phyloP scores from a whole-genome alignment of 2,797 vertebrate genomes.

The Pampus argenteus region DNA sequence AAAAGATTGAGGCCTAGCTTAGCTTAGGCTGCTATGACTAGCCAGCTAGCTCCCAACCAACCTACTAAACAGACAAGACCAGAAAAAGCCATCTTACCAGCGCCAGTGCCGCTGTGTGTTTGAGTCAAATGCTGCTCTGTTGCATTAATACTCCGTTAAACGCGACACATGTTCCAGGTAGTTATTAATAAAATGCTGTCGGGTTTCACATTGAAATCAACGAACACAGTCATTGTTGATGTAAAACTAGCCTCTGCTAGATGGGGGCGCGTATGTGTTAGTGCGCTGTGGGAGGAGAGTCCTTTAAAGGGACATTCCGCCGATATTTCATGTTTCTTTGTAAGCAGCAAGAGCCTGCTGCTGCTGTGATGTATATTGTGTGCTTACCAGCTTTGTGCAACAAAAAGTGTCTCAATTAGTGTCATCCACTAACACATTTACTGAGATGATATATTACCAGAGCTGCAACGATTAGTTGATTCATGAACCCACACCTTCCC shows the following conservation, averaged over 20 bases:
- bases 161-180: conserved; percentile 11
- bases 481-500: too few species aligned
- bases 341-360: too few species aligned
- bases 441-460: too few species aligned
- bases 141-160: conserved; percentile 25
- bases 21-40: conserved; percentile 73
- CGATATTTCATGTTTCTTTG: neutral
- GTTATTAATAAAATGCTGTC: conserved; percentile 24
- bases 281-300: conserved; percentile 71
- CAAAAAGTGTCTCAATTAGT: too few species aligned
- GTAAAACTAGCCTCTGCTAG: conserved; percentile 60
- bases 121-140: conserved; percentile 3
- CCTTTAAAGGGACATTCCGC: conserved; percentile 72
- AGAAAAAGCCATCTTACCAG: conserved; percentile 59
- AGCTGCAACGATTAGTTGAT: too few species aligned
- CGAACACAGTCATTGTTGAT: conserved; percentile 80
- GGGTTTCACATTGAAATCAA: conserved; percentile 44
- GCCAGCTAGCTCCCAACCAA: conserved; percentile 23
- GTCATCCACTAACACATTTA: neutral
- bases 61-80: conserved; percentile 41
- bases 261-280: conserved; percentile 64
- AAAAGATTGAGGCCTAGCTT: conserved; percentile 85
- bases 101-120: neutral
- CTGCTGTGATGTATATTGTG: neutral
- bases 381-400: neutral